Evolutionary conservation across 2,797 vertebrate species (phyloP).

Genomic region (Novumbra hubbsi): DNA sequence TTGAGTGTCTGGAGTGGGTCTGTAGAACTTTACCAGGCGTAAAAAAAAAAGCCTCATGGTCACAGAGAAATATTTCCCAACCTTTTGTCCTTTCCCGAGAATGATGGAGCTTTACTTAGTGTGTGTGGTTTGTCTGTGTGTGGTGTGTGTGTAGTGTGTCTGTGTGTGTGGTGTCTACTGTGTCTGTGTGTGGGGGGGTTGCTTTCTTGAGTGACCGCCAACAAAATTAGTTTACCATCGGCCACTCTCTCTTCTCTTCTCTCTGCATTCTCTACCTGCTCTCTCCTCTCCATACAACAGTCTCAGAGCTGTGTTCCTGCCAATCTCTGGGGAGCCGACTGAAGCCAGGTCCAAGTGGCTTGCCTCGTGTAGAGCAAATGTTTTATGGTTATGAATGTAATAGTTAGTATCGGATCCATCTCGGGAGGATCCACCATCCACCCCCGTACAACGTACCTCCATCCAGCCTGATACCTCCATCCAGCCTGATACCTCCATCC

Average conservation of each 20-base stretch:
- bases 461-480: too few relatives aligned
- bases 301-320: constrained; percentile 61
- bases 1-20: constrained; percentile 1
- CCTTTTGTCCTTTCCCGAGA: constrained; percentile 56
- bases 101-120: constrained; percentile 56
- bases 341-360: constrained; percentile 66
- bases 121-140: not conserved
- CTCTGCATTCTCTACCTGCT: constrained; percentile 32
- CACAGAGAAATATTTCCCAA: constrained; percentile 52
- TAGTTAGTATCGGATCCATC: constrained; percentile 68
- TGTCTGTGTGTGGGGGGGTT: not conserved
- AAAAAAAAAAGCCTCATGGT: constrained; percentile 37
- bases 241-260: constrained; percentile 37
- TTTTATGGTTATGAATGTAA: constrained; percentile 74
- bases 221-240: constrained; percentile 71
- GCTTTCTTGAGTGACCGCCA: constrained; percentile 23
- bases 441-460: constrained; percentile 45
- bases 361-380: constrained; percentile 70
- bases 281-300: constrained; percentile 57
- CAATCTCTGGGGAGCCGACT: constrained; percentile 60
- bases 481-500: too few relatives aligned
- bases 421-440: constrained; percentile 49
- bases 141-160: not conserved
- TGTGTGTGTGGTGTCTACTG: not conserved
- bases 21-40: constrained; percentile 34